Percentiles rank a stretch among this genome's conserved stretches.
Evolutionary conservation across 2,888 invertebrate genomes (phyloP).

Genomic region (Mesorhabditis belari): DNA sequence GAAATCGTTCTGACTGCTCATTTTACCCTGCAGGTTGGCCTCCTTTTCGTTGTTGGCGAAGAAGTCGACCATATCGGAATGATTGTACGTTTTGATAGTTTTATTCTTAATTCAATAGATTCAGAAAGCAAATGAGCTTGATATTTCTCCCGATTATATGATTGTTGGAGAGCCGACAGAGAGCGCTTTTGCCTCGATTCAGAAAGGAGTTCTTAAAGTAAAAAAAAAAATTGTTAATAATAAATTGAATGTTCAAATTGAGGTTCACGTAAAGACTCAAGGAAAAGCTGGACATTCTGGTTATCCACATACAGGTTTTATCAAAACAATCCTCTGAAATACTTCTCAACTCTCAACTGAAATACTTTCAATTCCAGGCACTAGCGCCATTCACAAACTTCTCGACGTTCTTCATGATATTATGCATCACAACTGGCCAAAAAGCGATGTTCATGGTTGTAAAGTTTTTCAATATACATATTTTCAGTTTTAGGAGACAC

Average conservation of each 20-base stretch:
- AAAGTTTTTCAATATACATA: background rate
- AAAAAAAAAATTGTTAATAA: background rate
- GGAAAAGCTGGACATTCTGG: conserved; percentile 44
- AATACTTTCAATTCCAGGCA: too few relatives aligned
- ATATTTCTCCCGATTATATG: conserved; percentile 36
- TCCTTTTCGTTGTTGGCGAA: conserved; percentile 49
- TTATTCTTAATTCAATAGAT: too few relatives aligned
- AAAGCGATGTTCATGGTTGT: conserved; percentile 21
- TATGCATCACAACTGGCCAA: conserved; percentile 34
- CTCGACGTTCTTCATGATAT: conserved; percentile 40
- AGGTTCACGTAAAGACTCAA: conserved; percentile 19
- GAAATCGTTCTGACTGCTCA: too few relatives aligned
- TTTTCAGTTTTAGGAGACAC: conserved; percentile 29
- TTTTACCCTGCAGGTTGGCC: too few relatives aligned
- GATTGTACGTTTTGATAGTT: conserved; percentile 23
- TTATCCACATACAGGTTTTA: conserved; percentile 38
- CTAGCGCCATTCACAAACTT: conserved; percentile 42
- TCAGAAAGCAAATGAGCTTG: conserved; percentile 39
- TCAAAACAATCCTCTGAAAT: too few relatives aligned
- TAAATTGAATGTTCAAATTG: background rate
- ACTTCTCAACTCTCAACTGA: too few relatives aligned
- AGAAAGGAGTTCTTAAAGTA: conserved; percentile 49
- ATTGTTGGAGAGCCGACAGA: conserved; percentile 52
- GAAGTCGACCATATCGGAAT: conserved; percentile 49
- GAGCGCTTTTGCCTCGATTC: conserved; percentile 39